These are phyloP conservation scores for Neosilurus hyrtlii DNA, from an alignment of 2,797 vertebrate species.

Conservation along the genomic window DNA sequence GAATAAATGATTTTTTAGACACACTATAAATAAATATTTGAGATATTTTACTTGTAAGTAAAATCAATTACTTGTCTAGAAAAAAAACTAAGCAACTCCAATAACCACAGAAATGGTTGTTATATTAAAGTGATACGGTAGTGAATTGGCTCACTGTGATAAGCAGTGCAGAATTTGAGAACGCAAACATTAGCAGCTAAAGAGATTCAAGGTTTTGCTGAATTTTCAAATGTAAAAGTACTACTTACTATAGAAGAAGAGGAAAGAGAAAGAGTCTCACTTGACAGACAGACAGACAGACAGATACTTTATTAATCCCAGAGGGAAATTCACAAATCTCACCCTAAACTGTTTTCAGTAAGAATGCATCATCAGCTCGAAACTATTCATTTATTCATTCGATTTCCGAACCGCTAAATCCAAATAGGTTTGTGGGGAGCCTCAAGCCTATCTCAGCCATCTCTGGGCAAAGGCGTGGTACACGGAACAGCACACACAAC, in stretches of 20 bases:
- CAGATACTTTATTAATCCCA: too few species aligned
- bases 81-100: neutral
- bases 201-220: neutral
- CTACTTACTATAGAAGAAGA: too few species aligned
- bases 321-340: neutral
- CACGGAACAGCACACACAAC: too few species aligned
- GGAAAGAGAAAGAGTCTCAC: too few species aligned
- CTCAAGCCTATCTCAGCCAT: too few species aligned
- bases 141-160: neutral
- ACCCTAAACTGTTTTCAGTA: neutral
- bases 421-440: too few species aligned
- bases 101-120: neutral
- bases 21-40: neutral
- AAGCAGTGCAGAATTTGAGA: neutral
- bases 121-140: neutral
- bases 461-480: too few species aligned
- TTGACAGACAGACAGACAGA: too few species aligned
- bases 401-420: too few species aligned
- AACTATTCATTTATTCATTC: neutral
- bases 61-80: neutral
- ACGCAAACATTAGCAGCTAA: neutral
- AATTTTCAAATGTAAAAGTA: neutral
- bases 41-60: neutral
- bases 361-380: neutral
- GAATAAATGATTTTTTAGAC: too few species aligned